phyloP scores from a whole-genome alignment of 2,888 invertebrate genomes.

The Andrena dorsata region DNA sequence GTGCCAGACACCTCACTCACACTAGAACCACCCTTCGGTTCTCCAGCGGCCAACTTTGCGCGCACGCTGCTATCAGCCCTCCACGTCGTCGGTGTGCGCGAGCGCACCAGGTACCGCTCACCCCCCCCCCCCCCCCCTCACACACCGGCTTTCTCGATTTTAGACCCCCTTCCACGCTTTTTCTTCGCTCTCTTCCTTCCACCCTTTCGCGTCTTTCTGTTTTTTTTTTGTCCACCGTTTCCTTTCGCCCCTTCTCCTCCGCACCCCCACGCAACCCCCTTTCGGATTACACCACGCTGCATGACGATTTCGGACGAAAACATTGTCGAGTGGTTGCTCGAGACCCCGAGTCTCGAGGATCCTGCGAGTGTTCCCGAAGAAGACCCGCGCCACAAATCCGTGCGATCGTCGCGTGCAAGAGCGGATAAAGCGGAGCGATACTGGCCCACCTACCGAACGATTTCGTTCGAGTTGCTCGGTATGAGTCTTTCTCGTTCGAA shows the following conservation, averaged over 20 bases:
- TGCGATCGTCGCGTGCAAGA: conserved; percentile 14
- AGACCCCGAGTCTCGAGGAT: conserved; percentile 43
- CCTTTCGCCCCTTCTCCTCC: not conserved
- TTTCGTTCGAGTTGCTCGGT: not conserved
- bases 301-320: conserved; percentile 71
- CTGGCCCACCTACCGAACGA: not conserved
- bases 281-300: conserved; percentile 58
- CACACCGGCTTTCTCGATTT: conserved; percentile 55
- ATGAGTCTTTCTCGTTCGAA: not conserved
- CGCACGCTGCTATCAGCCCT: conserved; percentile 68
- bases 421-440: not conserved
- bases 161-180: conserved; percentile 41
- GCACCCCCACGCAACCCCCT: not conserved
- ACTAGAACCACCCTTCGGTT: conserved; percentile 62
- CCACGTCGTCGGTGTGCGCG: conserved; percentile 65
- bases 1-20: conserved; percentile 47
- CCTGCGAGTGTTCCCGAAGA: conserved; percentile 30
- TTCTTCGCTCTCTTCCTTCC: conserved; percentile 51
- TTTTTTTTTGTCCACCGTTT: conserved; percentile 5
- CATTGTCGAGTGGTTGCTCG: conserved; percentile 66
- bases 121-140: conserved; percentile 8
- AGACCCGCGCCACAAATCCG: conserved; percentile 15
- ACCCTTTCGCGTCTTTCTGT: conserved; percentile 23
- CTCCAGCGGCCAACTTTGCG: conserved; percentile 74
- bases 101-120: conserved; percentile 64